These are phyloP conservation scores for Dromius quadrimaculatus DNA, from an alignment of 2,888 invertebrate genomes.

Conservation along the genomic window DNA sequence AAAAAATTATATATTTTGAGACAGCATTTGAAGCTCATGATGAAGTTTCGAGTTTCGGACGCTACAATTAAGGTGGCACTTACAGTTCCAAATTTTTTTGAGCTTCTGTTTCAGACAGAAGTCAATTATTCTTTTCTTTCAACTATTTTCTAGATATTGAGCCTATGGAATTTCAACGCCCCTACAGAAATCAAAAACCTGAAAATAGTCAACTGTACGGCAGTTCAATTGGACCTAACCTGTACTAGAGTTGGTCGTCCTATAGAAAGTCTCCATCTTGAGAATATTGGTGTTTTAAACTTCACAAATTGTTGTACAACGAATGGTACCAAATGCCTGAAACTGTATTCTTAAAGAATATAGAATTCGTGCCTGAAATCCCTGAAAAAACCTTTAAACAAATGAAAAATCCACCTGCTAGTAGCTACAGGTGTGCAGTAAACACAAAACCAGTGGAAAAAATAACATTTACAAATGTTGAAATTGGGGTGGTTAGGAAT, in stretches of 20 bases:
- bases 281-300: conserved; percentile 28
- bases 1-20: too few relatives aligned
- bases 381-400: conserved; percentile 39
- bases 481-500: conserved; percentile 2
- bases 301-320: conserved; percentile 12
- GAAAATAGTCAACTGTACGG: conserved; percentile 18
- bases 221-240: conserved; percentile 28
- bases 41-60: too few relatives aligned
- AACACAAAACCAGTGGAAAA: conserved; percentile 13
- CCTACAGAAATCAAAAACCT: conserved; percentile 17
- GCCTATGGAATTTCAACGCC: conserved; percentile 35
- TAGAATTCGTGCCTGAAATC: conserved; percentile 3
- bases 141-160: conserved; percentile 5
- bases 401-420: conserved; percentile 18
- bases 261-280: conserved; percentile 8
- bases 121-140: too few relatives aligned
- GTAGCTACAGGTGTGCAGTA: conserved; percentile 8
- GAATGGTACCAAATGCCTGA: conserved; percentile 13
- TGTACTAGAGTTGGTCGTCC: conserved; percentile 2
- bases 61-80: too few relatives aligned
- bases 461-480: conserved; percentile 19
- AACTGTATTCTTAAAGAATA: conserved; percentile 16
- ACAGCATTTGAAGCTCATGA: too few relatives aligned
- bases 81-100: too few relatives aligned
- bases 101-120: too few relatives aligned